Percentiles rank a stretch among this genome's conserved stretches.
Conservation (phyloP, 2,113 vertebrate genomes). For the Prunella himalayana region DNA sequence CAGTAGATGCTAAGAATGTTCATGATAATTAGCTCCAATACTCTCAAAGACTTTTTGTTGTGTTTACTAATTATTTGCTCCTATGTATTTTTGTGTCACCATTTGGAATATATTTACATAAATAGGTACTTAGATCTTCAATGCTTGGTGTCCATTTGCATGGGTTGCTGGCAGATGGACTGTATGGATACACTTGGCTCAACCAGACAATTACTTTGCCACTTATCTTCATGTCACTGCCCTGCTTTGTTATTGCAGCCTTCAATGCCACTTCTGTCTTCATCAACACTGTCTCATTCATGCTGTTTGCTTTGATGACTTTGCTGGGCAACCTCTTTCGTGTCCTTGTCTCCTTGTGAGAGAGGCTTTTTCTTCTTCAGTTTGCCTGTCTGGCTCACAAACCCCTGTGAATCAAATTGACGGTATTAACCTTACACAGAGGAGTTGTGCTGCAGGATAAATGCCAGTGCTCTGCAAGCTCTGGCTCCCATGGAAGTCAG, state of each 20-base stretch:
- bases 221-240: conserved; percentile 57
- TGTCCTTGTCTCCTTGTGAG: conserved; percentile 40
- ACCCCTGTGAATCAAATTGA: not conserved
- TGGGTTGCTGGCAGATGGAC: not conserved
- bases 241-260: conserved; percentile 43
- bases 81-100: not conserved
- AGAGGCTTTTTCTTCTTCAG: conserved; percentile 20
- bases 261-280: conserved; percentile 64
- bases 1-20: not conserved
- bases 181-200: conserved; percentile 28
- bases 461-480: not conserved
- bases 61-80: not conserved
- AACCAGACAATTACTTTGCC: conserved; percentile 52
- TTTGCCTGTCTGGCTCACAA: not conserved
- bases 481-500: not conserved
- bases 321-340: conserved; percentile 31
- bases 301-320: conserved; percentile 55
- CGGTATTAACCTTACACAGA: conserved; percentile 7
- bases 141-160: not conserved
- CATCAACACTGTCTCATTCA: conserved; percentile 60
- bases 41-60: not conserved
- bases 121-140: not conserved
- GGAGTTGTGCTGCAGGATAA: not conserved
- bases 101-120: conserved; percentile 20
- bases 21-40: not conserved